Conservation (phyloP, 2,888 invertebrate species). For the Slavum lentiscoides region DNA sequence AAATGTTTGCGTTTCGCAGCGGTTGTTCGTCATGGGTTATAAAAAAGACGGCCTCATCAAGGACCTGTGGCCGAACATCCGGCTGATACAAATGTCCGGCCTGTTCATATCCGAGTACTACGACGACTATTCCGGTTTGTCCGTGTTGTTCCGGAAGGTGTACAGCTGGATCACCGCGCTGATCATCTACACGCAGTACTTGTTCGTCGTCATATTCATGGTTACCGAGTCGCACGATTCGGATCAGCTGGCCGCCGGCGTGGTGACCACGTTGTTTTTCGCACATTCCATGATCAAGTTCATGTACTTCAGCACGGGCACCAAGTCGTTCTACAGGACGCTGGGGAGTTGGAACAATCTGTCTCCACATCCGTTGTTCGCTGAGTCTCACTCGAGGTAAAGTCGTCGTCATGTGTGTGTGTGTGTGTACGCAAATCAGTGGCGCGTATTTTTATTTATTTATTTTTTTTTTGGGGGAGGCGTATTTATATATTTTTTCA, state of each 20-base stretch:
- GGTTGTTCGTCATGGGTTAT: not conserved
- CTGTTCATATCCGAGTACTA: constrained; percentile 81
- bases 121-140: constrained; percentile 59
- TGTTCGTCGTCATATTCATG: constrained; percentile 70
- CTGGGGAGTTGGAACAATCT: constrained; percentile 75
- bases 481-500: too few relatives aligned
- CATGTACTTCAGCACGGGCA: constrained; percentile 72
- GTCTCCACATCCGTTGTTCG: constrained; percentile 80
- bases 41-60: constrained; percentile 74
- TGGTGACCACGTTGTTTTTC: constrained; percentile 81
- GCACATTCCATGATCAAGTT: constrained; percentile 76
- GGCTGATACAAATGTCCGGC: constrained; percentile 75
- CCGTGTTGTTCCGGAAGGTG: constrained; percentile 59
- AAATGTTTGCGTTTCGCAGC: too few relatives aligned
- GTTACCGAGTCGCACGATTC: constrained; percentile 74
- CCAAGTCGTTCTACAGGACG: constrained; percentile 71
- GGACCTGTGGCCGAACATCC: constrained; percentile 82
- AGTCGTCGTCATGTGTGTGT: too few relatives aligned
- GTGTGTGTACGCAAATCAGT: too few relatives aligned
- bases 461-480: too few relatives aligned
- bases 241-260: constrained; percentile 73
- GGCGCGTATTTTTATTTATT: too few relatives aligned
- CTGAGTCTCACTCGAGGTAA: constrained; percentile 78
- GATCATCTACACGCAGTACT: constrained; percentile 60
- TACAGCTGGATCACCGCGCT: constrained; percentile 59